These are phyloP conservation scores for Drosophila prosaltans DNA, from an alignment of 1,140 invertebrate genomes.

Conservation along the genomic window DNA sequence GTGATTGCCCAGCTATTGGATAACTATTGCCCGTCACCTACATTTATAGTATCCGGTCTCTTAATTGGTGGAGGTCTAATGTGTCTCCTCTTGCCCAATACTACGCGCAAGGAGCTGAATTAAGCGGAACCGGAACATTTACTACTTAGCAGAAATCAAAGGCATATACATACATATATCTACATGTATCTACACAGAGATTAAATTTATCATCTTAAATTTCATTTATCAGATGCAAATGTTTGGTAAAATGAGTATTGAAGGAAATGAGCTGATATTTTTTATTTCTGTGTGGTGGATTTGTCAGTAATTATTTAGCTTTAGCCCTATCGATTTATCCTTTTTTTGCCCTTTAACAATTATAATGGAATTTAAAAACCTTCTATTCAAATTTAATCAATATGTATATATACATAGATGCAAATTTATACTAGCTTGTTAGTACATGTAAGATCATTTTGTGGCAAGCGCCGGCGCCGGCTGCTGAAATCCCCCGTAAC, in stretches of 20 bases:
- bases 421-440: constrained; percentile 53
- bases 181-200: not conserved
- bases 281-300: constrained; percentile 45
- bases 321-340: constrained; percentile 49
- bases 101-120: constrained; percentile 91
- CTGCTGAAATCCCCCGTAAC: constrained; percentile 26
- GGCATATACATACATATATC: constrained; percentile 29
- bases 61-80: constrained; percentile 92
- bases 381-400: constrained; percentile 16
- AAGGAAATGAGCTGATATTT: constrained; percentile 31
- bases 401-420: constrained; percentile 17
- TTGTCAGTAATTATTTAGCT: constrained; percentile 72
- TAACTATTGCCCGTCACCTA: constrained; percentile 92
- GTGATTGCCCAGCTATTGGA: constrained; percentile 92
- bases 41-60: constrained; percentile 92
- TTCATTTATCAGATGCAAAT: constrained; percentile 2
- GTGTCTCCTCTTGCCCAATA: constrained; percentile 93
- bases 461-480: constrained; percentile 75
- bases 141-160: constrained; percentile 21
- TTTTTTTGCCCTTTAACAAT: constrained; percentile 37
- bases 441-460: constrained; percentile 36
- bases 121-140: constrained; percentile 68
- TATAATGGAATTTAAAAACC: constrained; percentile 17
- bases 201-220: not conserved
- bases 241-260: no score